Conservation (phyloP, 2,797 vertebrate genomes). For the Schizopygopsis malacanthus region DNA sequence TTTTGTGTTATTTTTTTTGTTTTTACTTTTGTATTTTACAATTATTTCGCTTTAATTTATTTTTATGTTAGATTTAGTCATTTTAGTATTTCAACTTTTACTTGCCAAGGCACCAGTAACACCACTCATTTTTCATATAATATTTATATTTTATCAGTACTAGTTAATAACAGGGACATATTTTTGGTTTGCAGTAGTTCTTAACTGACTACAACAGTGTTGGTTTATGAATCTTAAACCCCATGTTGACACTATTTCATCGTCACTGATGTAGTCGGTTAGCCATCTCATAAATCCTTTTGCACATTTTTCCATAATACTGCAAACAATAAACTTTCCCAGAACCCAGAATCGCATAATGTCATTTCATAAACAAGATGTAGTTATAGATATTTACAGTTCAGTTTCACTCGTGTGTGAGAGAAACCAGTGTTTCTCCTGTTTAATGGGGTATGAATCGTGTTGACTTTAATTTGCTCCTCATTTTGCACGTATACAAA, state of each 20-base stretch:
- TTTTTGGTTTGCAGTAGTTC: background rate
- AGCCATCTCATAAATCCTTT: slow-evolving; percentile 16
- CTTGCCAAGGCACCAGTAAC: background rate
- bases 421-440: slow-evolving; percentile 17
- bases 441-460: slow-evolving; percentile 4
- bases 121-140: background rate
- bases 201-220: background rate
- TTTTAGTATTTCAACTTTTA: background rate
- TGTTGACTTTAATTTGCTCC: slow-evolving; percentile 22
- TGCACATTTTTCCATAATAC: background rate
- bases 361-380: slow-evolving; percentile 2
- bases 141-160: background rate
- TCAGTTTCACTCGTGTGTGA: background rate
- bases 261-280: background rate
- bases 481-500: slow-evolving; percentile 12
- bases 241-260: background rate
- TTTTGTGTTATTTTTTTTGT: background rate
- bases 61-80: background rate
- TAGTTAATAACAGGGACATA: background rate
- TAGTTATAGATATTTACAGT: slow-evolving; percentile 13
- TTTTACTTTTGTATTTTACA: background rate
- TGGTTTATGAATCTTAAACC: background rate
- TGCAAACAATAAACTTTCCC: slow-evolving; percentile 11
- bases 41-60: background rate
- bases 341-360: background rate